These are phyloP conservation scores for Gadopsis marmoratus DNA, from an alignment of 2,797 vertebrate species.

Conservation along the genomic window DNA sequence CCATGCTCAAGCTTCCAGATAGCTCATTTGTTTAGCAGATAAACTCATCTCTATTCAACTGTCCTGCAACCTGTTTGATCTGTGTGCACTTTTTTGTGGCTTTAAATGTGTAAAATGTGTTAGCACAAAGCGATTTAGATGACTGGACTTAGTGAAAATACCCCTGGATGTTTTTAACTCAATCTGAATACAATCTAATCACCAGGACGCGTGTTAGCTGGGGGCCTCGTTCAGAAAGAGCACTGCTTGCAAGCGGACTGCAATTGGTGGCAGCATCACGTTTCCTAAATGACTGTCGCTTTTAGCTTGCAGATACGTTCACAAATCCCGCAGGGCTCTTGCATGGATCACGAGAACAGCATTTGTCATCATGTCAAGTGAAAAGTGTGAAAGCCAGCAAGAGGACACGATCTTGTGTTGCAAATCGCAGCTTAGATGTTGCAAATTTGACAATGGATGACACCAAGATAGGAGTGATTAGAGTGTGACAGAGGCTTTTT, in stretches of 20 bases:
- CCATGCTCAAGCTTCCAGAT: background rate
- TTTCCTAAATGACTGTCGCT: background rate
- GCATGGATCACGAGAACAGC: background rate
- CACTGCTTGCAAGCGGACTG: too few species aligned
- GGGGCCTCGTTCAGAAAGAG: too few species aligned
- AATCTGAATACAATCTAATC: background rate
- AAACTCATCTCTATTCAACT: background rate
- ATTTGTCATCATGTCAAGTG: background rate
- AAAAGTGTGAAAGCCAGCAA: background rate
- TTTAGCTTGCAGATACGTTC: background rate
- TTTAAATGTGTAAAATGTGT: background rate
- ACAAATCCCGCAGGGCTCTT: background rate
- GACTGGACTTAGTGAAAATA: background rate
- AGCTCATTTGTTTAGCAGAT: constrained; percentile 13
- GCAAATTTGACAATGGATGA: background rate
- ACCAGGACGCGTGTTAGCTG: background rate
- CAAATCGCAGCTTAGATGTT: background rate
- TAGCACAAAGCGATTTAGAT: background rate
- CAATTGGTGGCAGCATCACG: background rate
- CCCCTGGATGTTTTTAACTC: background rate
- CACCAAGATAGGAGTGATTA: background rate
- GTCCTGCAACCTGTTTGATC: background rate
- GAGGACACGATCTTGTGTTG: background rate
- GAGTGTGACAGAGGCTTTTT: background rate
- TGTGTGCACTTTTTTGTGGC: background rate